phyloP scores from a whole-genome alignment of 2,888 invertebrate genomes.

The Coleophora flavipennella region DNA sequence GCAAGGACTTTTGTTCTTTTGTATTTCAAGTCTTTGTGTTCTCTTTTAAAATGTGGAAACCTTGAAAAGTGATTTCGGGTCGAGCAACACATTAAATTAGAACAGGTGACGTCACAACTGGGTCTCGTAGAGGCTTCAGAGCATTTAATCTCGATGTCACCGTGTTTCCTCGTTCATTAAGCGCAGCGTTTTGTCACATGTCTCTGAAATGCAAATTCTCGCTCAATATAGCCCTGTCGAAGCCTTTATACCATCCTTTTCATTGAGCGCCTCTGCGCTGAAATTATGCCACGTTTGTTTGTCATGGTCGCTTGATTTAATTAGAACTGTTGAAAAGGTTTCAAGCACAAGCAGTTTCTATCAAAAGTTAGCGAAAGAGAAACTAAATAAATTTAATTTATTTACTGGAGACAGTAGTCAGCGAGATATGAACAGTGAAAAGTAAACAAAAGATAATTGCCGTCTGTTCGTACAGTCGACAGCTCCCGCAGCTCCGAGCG shows the following conservation, averaged over 20 bases:
- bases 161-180: constrained; percentile 63
- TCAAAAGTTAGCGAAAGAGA: too few relatives aligned
- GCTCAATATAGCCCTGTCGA: constrained; percentile 57
- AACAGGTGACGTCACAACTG: too few relatives aligned
- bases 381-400: too few relatives aligned
- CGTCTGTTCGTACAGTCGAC: constrained; percentile 6
- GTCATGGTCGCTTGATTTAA: constrained; percentile 38
- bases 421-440: constrained; percentile 1
- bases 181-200: constrained; percentile 52
- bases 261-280: constrained; percentile 34
- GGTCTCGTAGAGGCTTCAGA: too few relatives aligned
- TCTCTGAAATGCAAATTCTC: constrained; percentile 68
- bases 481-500: constrained; percentile 10
- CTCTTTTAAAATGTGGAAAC: too few relatives aligned
- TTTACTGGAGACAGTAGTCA: too few relatives aligned
- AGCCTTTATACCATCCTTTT: constrained; percentile 38
- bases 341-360: too few relatives aligned
- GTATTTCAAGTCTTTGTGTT: too few relatives aligned
- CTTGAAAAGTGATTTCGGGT: too few relatives aligned
- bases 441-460: neutral
- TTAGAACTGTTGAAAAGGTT: too few relatives aligned
- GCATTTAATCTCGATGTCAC: constrained; percentile 62
- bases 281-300: constrained; percentile 44
- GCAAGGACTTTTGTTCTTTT: too few relatives aligned
- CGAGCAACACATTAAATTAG: too few relatives aligned